Base-by-base conservation (phyloP, 2,888 invertebrate genomes). In the Tetragonisca angustula region DNA sequence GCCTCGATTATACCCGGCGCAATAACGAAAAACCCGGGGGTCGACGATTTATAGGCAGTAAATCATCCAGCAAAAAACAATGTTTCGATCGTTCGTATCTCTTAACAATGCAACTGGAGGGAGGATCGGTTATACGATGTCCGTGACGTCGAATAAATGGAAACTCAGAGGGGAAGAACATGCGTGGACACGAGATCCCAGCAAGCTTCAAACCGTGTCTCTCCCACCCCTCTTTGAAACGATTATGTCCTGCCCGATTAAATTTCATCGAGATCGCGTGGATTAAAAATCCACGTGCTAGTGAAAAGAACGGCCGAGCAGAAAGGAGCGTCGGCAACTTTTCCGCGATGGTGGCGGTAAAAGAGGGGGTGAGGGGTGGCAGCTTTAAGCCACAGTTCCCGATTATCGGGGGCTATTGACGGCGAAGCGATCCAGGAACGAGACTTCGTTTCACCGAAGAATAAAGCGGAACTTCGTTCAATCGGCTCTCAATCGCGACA, bases 1-100 rank as follows among this genome's bases (percentile, higher is more conserved):
- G 27, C 68, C 50, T 27, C 49, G 50, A 62, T 73, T 62, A 49
- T 50, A 19, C 21, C 27, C 49, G 49, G 49, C 62, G 50, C 56
- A 54, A 71, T 71, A 49, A 43, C 59, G n/a, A 43, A 59, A 59
- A 71, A 43, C 52, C 52, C 9, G 27, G 2, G 32, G 32, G n/a
- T 9, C 73, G n/a, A 19, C 52, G 72, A 61, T 73, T 62, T 62
- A 62, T 32, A 17, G 72, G 61, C 72, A n/a, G n/a, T 73, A 73
- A 73, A 73, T 73, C 72, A 73, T 62, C 32, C 9, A 6, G 27
- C 21, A 50, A 43, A 62, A 43, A 73, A 62, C 62, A 62, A 17
- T 27, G 49, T 72, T 72, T 32, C 56, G 56, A n/a, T 15, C 32
- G 43, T 21, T 50, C 24, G 68, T 52, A 52, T 50, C 27, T 65